Base-by-base conservation (phyloP, 2,888 invertebrate species). In the Cheilosia grossa region DNA sequence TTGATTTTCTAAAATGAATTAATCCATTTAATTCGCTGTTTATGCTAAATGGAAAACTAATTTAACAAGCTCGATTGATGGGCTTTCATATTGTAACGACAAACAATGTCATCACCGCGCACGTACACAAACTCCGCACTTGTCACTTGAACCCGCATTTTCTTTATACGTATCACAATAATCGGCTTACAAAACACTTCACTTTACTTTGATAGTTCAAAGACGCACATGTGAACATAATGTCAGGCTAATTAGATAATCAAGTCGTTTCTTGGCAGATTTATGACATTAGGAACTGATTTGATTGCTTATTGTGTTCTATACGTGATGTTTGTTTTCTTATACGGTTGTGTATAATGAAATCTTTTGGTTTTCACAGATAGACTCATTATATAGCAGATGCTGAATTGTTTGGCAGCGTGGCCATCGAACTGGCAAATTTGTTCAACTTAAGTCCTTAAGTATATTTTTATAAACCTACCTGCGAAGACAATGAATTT, bases 261-360 rank as follows among this genome's bases (percentile, higher is more conserved):
- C 61, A 69, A 59, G 59, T 77, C 19, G 15, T 51, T 67, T 33
- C 37, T 37, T 61, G 47, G n/a, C 54, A 44, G 56, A 2, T 69
- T 44, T 42, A 69, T 61, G 77, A 77, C 75, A 67, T 53, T 67
- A 75, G 51, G 54, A 69, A 77, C 51, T 42, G 74, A 7, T 44
- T 17, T 44, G 27, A 51, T 75, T 67, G 33, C 42, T 75, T 66
- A 75, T 44, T 15, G 40, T 19, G 47, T 17, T 49, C 15, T 21
- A 30, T 15, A 15, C 19, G 42, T 15, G 40, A 30, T 37, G 17
- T 54, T 30, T 24, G n/a, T 33, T 2, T 37, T 59, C 17, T 33
- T 47, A 54, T 30, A n/a, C 13, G 15, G 7, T 17, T 61, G 15
- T 33, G 40, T 40, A 42, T 7, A 33, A 27, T n/a, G 15, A 30